phyloP scores from a whole-genome alignment of 2,113 vertebrate species.

The Solea solea region DNA sequence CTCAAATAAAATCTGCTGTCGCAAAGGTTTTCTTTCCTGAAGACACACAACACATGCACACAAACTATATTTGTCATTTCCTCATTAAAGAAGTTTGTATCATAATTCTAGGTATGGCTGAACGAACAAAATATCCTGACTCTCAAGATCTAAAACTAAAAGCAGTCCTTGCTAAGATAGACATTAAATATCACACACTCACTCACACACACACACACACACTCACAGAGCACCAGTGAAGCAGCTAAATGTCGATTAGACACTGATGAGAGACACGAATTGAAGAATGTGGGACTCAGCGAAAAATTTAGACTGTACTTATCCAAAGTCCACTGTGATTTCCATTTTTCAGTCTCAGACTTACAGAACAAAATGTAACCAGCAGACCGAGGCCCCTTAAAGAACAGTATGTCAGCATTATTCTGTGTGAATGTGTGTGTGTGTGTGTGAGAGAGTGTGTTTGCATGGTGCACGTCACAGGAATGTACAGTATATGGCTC shows the following conservation, averaged over 20 bases:
- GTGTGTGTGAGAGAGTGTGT: background rate
- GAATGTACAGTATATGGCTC: background rate
- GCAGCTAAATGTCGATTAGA: conserved; percentile 52
- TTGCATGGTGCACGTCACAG: background rate
- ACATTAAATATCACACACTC: background rate
- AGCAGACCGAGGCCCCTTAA: conserved; percentile 5
- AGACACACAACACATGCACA: too few relatives aligned
- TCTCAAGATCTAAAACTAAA: background rate
- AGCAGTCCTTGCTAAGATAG: conserved; percentile 10
- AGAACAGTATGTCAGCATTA: conserved; percentile 32
- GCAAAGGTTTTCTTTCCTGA: too few relatives aligned
- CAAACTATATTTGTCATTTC: too few relatives aligned
- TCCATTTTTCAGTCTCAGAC: conserved; percentile 19
- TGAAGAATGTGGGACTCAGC: conserved; percentile 37
- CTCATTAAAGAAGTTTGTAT: too few relatives aligned
- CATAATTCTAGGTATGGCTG: too few relatives aligned
- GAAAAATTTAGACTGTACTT: conserved; percentile 24
- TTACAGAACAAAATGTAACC: background rate
- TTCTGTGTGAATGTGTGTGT: background rate
- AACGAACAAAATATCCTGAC: background rate
- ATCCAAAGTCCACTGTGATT: conserved; percentile 18
- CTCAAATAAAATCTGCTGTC: too few relatives aligned
- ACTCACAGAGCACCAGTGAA: conserved; percentile 6
- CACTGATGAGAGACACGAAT: conserved; percentile 42
- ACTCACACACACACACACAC: background rate